Percentiles rank a stretch among this genome's conserved stretches.
phyloP scores from a whole-genome alignment of 2,113 vertebrate species.

The Polypterus bichir region DNA sequence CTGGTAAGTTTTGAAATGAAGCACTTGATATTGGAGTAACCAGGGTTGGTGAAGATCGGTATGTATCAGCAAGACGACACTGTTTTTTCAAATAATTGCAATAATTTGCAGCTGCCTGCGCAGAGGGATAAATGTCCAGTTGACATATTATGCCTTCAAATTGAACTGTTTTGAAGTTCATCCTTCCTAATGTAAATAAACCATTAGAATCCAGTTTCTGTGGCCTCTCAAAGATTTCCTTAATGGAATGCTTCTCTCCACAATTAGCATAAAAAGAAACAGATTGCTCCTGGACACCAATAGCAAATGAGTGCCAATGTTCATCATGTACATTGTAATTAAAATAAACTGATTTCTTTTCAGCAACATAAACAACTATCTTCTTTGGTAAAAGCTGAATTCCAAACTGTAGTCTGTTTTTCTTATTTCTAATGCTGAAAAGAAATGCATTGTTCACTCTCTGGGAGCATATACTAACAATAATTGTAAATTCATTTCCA shows the following conservation, averaged over 20 bases:
- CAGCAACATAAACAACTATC: constrained; percentile 65
- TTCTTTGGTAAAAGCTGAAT: constrained; percentile 75
- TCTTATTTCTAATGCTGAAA: constrained; percentile 68
- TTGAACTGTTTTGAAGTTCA: constrained; percentile 63
- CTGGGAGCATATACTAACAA: constrained; percentile 73
- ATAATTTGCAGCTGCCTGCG: constrained; percentile 71
- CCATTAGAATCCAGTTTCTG: constrained; percentile 50
- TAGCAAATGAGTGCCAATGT: constrained; percentile 67
- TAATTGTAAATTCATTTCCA: constrained; percentile 61
- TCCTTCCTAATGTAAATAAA: constrained; percentile 73
- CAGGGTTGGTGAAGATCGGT: constrained; percentile 42
- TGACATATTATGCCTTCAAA: constrained; percentile 85
- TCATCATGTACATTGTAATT: constrained; percentile 71
- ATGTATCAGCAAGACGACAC: constrained; percentile 66
- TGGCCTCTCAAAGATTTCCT: constrained; percentile 48
- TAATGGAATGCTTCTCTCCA: constrained; percentile 57
- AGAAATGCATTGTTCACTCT: constrained; percentile 81
- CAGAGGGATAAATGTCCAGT: constrained; percentile 78
- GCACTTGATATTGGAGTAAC: constrained; percentile 17
- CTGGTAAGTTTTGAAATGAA: no score
- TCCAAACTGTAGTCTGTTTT: constrained; percentile 72
- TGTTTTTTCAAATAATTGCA: constrained; percentile 77
- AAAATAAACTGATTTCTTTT: constrained; percentile 66
- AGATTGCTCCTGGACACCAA: constrained; percentile 50
- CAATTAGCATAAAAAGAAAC: constrained; percentile 70